Conservation (phyloP, 1,140 invertebrate species). For the Drosophila nigromelanica region DNA sequence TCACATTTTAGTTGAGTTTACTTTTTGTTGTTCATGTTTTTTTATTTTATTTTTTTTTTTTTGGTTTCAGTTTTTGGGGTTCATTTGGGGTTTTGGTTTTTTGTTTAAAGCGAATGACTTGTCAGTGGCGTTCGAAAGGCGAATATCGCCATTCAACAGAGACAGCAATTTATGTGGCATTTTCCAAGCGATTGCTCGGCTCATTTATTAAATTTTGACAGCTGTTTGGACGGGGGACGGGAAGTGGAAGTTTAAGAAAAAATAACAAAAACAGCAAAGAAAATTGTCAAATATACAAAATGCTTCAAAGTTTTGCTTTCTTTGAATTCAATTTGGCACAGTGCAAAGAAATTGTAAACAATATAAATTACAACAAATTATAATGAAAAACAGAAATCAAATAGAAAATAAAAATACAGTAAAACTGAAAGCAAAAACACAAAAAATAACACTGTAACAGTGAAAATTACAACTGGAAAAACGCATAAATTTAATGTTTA, state of each 20-base stretch:
- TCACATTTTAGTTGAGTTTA: slow-evolving; percentile 53
- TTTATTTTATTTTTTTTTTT: slow-evolving; percentile 11
- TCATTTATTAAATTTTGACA: slow-evolving; percentile 55
- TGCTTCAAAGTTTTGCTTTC: slow-evolving; percentile 43
- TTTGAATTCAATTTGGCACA: slow-evolving; percentile 1
- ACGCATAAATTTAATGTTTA: slow-evolving; percentile 60
- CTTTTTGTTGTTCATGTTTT: slow-evolving; percentile 12
- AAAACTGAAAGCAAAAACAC: slow-evolving; percentile 16
- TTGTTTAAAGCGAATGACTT: slow-evolving; percentile 66
- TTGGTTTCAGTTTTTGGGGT: slow-evolving; percentile 22
- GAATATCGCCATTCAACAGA: slow-evolving; percentile 57
- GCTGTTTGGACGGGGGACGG: not conserved
- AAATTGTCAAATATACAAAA: slow-evolving; percentile 21
- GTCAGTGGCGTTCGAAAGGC: slow-evolving; percentile 47
- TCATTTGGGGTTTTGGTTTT: slow-evolving; percentile 33
- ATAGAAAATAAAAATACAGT: slow-evolving; percentile 27
- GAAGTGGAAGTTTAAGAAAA: not conserved
- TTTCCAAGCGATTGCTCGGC: slow-evolving; percentile 72
- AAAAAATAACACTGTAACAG: slow-evolving; percentile 41
- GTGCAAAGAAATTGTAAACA: slow-evolving; percentile 37
- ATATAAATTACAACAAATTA: slow-evolving; percentile 39
- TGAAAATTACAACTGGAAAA: slow-evolving; percentile 34
- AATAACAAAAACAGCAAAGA: not conserved
- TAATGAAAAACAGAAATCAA: not conserved
- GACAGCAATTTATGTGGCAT: slow-evolving; percentile 75